Percentiles rank a stretch among this genome's conserved stretches.
Evolutionary conservation across 2,113 vertebrate genomes (phyloP).

Genomic region (Hippolais icterina): DNA sequence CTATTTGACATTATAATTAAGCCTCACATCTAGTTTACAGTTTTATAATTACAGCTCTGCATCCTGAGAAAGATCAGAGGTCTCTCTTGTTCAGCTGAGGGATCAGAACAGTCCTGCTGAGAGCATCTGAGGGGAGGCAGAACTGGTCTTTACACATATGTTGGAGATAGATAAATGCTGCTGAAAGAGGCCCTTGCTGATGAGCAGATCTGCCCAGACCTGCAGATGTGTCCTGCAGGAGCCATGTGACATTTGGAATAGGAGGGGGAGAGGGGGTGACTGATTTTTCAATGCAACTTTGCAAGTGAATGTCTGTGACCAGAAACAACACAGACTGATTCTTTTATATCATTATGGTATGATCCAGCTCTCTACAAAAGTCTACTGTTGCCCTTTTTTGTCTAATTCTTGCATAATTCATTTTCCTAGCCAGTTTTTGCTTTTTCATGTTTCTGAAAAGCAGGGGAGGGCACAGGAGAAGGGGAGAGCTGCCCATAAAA

Average conservation of each 20-base stretch:
- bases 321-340: not conserved
- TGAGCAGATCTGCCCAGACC: not conserved
- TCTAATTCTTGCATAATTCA: not conserved
- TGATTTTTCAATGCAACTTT: not conserved
- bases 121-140: not conserved
- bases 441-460: not conserved
- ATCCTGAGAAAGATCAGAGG: conserved; percentile 49
- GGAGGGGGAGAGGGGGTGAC: not conserved
- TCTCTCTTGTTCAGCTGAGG: not conserved
- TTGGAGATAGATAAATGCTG: not conserved
- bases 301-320: not conserved
- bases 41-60: conserved; percentile 44
- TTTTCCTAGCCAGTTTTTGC: not conserved
- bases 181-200: not conserved
- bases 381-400: not conserved
- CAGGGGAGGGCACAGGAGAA: not conserved
- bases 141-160: not conserved
- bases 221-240: not conserved
- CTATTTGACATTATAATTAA: conserved; percentile 61
- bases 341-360: not conserved
- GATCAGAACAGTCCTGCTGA: not conserved
- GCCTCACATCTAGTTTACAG: conserved; percentile 46
- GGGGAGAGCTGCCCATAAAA: not conserved
- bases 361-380: not conserved
- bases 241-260: not conserved